Conservation (phyloP, 2,888 invertebrate species). For the Trichogramma evanescens region DNA sequence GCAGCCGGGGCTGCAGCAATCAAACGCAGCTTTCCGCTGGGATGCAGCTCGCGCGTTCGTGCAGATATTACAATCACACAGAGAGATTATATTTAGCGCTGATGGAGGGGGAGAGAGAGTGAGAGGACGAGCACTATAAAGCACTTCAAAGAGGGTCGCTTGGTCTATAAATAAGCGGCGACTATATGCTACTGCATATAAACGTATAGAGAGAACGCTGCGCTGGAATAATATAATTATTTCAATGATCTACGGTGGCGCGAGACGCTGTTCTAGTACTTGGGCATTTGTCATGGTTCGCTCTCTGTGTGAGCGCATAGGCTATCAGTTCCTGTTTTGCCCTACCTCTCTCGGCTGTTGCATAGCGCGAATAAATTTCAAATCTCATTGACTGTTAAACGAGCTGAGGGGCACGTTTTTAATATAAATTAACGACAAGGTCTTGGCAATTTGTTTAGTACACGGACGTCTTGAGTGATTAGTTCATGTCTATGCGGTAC, state of each 20-base stretch:
- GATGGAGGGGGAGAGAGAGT: too few species aligned
- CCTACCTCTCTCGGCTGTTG: constrained; percentile 7
- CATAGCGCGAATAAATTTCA: neutral
- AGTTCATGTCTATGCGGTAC: too few species aligned
- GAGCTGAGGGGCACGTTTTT: too few species aligned
- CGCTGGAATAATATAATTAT: constrained; percentile 42
- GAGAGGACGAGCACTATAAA: constrained; percentile 1
- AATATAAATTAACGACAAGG: too few species aligned
- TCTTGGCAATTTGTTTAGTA: too few species aligned
- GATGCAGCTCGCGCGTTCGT: too few species aligned
- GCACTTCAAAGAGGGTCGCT: constrained; percentile 11
- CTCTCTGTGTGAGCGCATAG: constrained; percentile 10
- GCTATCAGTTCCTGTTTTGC: neutral
- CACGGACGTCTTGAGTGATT: too few species aligned
- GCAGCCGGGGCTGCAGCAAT: neutral
- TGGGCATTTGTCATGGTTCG: constrained; percentile 23
- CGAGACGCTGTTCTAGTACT: constrained; percentile 20
- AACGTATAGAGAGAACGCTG: neutral
- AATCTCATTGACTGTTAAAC: too few species aligned
- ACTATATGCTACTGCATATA: neutral
- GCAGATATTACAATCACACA: constrained; percentile 14
- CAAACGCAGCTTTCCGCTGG: too few species aligned
- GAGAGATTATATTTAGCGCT: constrained; percentile 17
- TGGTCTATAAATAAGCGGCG: constrained; percentile 10
- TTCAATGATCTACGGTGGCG: constrained; percentile 40